These are phyloP conservation scores for Rhorus exstirpatorius DNA, from an alignment of 2,888 invertebrate species.

Conservation along the genomic window DNA sequence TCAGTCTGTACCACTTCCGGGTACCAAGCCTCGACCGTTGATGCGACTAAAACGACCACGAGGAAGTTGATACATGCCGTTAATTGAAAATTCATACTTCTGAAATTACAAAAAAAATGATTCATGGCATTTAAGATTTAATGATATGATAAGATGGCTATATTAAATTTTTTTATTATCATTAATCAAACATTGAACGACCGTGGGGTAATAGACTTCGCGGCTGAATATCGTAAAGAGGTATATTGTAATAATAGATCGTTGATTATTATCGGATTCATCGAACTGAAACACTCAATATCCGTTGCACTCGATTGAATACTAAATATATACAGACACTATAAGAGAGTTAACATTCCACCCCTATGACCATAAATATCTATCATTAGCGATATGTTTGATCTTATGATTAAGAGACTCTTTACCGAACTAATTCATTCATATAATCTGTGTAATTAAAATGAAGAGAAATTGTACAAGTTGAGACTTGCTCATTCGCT, in stretches of 20 bases:
- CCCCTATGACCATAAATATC: neutral
- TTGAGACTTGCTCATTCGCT: neutral
- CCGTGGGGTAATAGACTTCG: neutral
- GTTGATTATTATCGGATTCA: conserved; percentile 43
- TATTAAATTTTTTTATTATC: neutral
- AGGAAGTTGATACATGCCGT: conserved; percentile 43
- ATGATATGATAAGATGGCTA: neutral
- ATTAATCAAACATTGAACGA: neutral
- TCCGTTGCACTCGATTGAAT: conserved; percentile 40
- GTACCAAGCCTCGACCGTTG: conserved; percentile 18
- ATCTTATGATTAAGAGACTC: conserved; percentile 14
- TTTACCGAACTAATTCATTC: conserved; percentile 25
- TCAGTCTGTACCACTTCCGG: neutral
- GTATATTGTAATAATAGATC: conserved; percentile 36
- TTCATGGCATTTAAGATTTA: neutral
- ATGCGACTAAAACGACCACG: conserved; percentile 28
- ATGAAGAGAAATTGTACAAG: neutral
- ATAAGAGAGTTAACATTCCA: conserved; percentile 10
- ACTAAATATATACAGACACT: neutral
- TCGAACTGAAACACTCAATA: conserved; percentile 35
- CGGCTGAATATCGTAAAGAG: conserved; percentile 7
- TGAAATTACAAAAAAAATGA: conserved; percentile 24
- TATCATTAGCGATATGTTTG: conserved; percentile 20
- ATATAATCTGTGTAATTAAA: conserved; percentile 1
- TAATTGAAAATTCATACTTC: conserved; percentile 51